Base-by-base conservation (phyloP, 2,888 invertebrate species). In the Chaetoderma sp. region DNA sequence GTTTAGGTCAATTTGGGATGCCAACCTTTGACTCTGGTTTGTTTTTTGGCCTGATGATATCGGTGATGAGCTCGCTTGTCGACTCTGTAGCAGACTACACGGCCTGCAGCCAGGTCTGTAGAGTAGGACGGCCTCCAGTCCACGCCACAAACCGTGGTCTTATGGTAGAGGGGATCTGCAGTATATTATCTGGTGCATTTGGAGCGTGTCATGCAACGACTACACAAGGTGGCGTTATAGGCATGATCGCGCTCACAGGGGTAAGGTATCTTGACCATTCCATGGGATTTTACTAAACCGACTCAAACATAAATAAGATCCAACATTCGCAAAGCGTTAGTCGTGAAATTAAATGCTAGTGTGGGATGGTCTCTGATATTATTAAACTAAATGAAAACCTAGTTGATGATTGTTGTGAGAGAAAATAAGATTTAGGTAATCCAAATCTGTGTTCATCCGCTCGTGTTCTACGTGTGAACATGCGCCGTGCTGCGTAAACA, bases 61-160 rank as follows among this genome's bases (percentile, higher is more conserved):
- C 79, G 1, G 73, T 74, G 23, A 61, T 78, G 3, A 63, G 76
- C 0, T 80, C 80, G 0, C 57, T 78, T 10, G 57, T 79, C 27
- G 80, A 80, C 55, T 76, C 78, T 0, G 73, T 79, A 5, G 80
- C 78, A 0, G 80, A 80, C 60, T 80, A 80, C 57, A 73, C 73
- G 44, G 78, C 78, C 0, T 71, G 74, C 1, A 70, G 78, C 1
- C 63, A 67, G 28, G 62, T 73, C 1, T 75, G 78, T 32, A 44
- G 67, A 6, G 65, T 72, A 0, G 72, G 73, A 0, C 65, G 70
- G 4, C 76, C 78, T 0, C 79, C 80, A 18, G 61, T 65, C 4
- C 77, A 78, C 60, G 80, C 80, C 5, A 74, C 79, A 2, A 79
- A 76, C 57, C 65, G 80, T 21, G 80, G 78, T 0, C 76, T 80